phyloP scores from a whole-genome alignment of 2,888 invertebrate genomes.

The Ephialtes manifestator region DNA sequence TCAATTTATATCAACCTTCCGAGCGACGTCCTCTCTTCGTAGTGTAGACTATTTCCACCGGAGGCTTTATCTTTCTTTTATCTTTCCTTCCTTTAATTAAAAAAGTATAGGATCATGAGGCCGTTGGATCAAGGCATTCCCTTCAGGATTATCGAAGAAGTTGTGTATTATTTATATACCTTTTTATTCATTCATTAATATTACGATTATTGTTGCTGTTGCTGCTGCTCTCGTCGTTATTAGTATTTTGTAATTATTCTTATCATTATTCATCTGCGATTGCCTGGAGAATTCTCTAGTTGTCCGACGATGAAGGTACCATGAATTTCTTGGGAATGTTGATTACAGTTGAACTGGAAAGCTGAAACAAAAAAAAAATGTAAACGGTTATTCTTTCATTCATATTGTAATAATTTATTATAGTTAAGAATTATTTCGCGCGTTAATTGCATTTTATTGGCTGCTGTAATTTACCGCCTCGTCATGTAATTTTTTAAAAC shows the following conservation, averaged over 20 bases:
- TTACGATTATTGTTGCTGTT: neutral
- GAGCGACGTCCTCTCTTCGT: slow-evolving; percentile 2
- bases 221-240: neutral
- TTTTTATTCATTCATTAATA: neutral
- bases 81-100: slow-evolving; percentile 18
- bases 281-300: neutral
- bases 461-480: too few species aligned
- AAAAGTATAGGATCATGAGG: slow-evolving; percentile 21
- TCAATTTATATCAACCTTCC: slow-evolving; percentile 6
- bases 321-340: neutral
- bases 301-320: neutral
- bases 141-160: slow-evolving; percentile 4
- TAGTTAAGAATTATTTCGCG: too few species aligned
- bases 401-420: too few species aligned
- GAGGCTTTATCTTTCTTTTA: slow-evolving; percentile 11
- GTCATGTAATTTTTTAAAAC: too few species aligned
- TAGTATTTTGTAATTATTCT: neutral
- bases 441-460: too few species aligned
- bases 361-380: too few species aligned
- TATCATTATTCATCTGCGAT: neutral
- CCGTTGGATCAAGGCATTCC: slow-evolving; percentile 10
- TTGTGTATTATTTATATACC: slow-evolving; percentile 7
- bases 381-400: too few species aligned
- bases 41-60: neutral
- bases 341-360: too few species aligned